Evolutionary conservation across 2,888 invertebrate genomes (phyloP).

Genomic region (Calameuta pallipes): DNA sequence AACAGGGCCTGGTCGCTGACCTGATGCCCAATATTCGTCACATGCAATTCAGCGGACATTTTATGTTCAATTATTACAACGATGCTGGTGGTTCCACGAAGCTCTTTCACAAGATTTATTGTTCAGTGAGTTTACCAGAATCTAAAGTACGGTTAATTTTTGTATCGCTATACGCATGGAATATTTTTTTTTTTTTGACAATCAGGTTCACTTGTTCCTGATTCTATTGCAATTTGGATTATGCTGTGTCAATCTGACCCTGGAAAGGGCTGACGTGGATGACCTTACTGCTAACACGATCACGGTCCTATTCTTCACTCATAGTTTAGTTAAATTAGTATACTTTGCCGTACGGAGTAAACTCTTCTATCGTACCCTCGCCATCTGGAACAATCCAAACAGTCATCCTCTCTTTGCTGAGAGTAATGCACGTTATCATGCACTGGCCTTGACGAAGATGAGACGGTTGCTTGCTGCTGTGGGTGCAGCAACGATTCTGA

Average conservation of each 20-base stretch:
- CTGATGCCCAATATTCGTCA: constrained; percentile 84
- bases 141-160: not conserved
- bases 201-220: constrained; percentile 71
- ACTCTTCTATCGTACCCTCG: constrained; percentile 81
- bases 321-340: constrained; percentile 78
- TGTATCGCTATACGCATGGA: not conserved
- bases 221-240: constrained; percentile 74
- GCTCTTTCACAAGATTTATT: constrained; percentile 62
- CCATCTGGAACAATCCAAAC: constrained; percentile 87
- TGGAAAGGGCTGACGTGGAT: constrained; percentile 81
- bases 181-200: constrained; percentile 2
- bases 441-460: constrained; percentile 80
- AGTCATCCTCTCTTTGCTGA: constrained; percentile 87
- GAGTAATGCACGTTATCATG: constrained; percentile 82
- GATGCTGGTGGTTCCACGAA: constrained; percentile 57
- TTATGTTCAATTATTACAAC: constrained; percentile 80
- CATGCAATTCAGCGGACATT: constrained; percentile 83
- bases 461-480: constrained; percentile 78
- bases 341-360: constrained; percentile 81
- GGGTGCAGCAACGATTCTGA: constrained; percentile 71
- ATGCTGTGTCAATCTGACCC: constrained; percentile 76
- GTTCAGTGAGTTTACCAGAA: constrained; percentile 51
- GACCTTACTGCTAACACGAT: constrained; percentile 81
- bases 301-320: constrained; percentile 83
- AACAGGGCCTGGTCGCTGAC: constrained; percentile 82